Base-by-base conservation (phyloP, 1,140 invertebrate species). In the Papilio xuthus region DNA sequence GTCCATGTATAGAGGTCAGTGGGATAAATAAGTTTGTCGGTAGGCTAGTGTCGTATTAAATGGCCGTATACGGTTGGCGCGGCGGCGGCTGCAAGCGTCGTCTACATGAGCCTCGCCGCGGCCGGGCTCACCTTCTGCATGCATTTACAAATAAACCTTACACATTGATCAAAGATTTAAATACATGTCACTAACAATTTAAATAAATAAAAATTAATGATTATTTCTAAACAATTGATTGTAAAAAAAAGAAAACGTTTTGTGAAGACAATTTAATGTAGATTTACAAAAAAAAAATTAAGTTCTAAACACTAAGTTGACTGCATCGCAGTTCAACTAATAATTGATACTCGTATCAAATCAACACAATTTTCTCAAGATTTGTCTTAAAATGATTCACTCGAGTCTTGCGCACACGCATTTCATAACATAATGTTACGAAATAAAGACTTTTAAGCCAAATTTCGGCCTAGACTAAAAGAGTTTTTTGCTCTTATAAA, bases 51-150 rank as follows among this genome's bases (percentile, higher is more conserved):
- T 37, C 32, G 32, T 37, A 37, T 4, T 37, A 7, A 6, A 37
- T 37, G n/a, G n/a, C n/a, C n/a, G n/a, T 53, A n/a, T 9, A 18
- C 15, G 44, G 50, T 8, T 8, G 50, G 9, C 18, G 18, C 50
- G 50, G 50, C 18, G 18, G 50, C 50, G 50, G 60, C 60, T 12
- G 60, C 26, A 26, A 28, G 12, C 26, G 60, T 28, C 72, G 42
- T 74, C 74, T 76, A 76, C 74, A 76, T 63, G 13, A 76, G 74
- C 28, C 74, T 60, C 50, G 74, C 26, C 18, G 74, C 74, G 2
- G 74, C 74, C 50, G 74, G 74, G 37, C 53, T 63, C 74, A 63
- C 74, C 74, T 76, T 76, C 74, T 76, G 74, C n/a, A 73, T 47
- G 71, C 71, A 73, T 73, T 73, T 44, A 72, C 41, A 75, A 75